Base-by-base conservation (phyloP, 2,888 invertebrate genomes). In the Andrena chrysosceles region DNA sequence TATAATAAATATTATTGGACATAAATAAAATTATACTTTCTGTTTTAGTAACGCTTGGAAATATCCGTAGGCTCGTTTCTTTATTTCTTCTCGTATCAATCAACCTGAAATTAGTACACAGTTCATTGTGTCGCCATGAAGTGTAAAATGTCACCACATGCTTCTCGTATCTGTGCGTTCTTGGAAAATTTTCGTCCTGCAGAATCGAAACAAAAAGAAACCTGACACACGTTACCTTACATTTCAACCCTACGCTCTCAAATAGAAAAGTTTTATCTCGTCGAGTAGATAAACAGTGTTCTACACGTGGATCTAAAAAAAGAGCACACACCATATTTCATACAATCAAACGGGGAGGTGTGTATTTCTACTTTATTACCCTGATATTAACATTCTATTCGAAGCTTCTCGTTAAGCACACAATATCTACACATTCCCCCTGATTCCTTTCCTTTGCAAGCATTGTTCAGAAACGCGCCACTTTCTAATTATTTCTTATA, bases 231-330 rank as follows among this genome's bases (percentile, higher is more conserved):
- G 8, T 69, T 69, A 49, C 26, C 59, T 26, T 33, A 49, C 5
- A 49, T 42, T 69, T 69, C 49, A 69, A 60, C 33, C 20, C 26
- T 16, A 20, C 29, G 29, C 29, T 54, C 16, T 4, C 31, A 23
- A 42, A 48, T 52, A 63, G 42, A 56, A 60, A 52, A 42, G 1
- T 71, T 42, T 76, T 76, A 71, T 76, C 76, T 76, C 10, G 4
- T 1, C 3, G 2, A 16, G 16, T 1, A 42, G 71, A 70, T 49
- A 74, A 67, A 74, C 60, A 68, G 42, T 71, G 20, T n/a, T 63
- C 8, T 59, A 54, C 62, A 29, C 35, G 63, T 42, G 71, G 31
- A 33, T 54, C 8, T 62, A 76, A 63, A 71, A 63, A 63, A 42
- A 31, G 4, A 29, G 63, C 63, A 75, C 23, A 60, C 49, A 69